Evolutionary conservation across 2,113 vertebrate species (phyloP), one percentile per base, ranked within the genome.

Genomic region (Varanus salvator): DNA sequence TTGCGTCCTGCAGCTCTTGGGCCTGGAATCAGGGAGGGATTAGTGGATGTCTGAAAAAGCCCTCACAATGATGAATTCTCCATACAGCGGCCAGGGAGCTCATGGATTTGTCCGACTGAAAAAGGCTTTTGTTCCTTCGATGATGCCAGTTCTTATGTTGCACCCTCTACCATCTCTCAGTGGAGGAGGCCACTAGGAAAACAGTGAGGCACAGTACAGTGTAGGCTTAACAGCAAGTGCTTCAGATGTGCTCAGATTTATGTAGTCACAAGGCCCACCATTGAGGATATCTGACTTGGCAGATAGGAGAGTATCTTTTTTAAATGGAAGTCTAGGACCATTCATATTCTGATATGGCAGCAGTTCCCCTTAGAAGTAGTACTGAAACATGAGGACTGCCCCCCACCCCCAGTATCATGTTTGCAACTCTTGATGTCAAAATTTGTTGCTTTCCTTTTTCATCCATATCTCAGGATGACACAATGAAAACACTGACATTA

Each of bases 21-120:
- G 8, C 68, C 15, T 77, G 29, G 38, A 94, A 85, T 80, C 23
- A 83, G 72, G 38, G 85, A 71, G 8, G 80, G 72, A 89, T 86
- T 60, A 92, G 48, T n/a, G 27, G 0, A 50, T 7, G 38, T 31
- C 38, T 90, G n/a, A 52, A 82, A 90, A 93, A 87, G 8, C 38
- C 68, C 75, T 82, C 81, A 85, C 82, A 84, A 34, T 4, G 0
- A 6, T 29, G 4, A 52, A 57, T 76, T 64, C 0, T 64, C 75
- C 72, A 85, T 88, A 80, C 48, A 84, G 3, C 44, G 29, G 25
- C 27, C 52, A 89, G n/a, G 29, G 3, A 80, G 21, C 38, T 88
- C 11, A 48, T 8, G 0, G 52, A 0, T 0, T 50, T 38, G 78
- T 84, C 88, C 14, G 71, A 54, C 29, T 87, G 86, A 89, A 83